Percentiles rank a stretch among this genome's conserved stretches.
These are phyloP conservation scores for Epizoanthus ramosus DNA, from an alignment of 92 coral and sea anemone species.

Conservation along the genomic window DNA sequence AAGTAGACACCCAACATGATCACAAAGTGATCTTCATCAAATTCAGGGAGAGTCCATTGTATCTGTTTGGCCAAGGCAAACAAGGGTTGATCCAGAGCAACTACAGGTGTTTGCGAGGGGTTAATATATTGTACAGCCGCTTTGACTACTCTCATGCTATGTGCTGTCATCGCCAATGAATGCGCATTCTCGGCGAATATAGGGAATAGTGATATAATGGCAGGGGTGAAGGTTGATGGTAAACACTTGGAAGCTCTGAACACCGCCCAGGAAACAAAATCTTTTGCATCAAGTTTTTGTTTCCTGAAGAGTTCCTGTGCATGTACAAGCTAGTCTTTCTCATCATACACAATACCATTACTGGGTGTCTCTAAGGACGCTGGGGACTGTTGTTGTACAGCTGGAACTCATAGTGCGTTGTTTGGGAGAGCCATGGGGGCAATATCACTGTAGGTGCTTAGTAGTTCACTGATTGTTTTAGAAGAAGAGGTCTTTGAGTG, in stretches of 20 bases:
- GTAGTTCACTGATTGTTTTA: constrained; percentile 26
- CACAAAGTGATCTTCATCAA: too few species aligned
- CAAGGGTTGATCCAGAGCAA: too few species aligned
- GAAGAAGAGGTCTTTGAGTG: constrained; percentile 18
- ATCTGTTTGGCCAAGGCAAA: constrained; percentile 53
- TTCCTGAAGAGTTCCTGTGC: constrained; percentile 13
- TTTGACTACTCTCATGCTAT: constrained; percentile 19
- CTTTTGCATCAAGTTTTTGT: constrained; percentile 23
- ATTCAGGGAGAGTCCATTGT: constrained; percentile 56
- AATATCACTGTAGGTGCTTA: constrained; percentile 18
- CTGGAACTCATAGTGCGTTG: background rate
- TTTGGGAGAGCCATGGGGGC: constrained; percentile 20
- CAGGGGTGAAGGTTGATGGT: constrained; percentile 49
- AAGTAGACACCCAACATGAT: too few species aligned
- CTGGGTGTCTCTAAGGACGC: background rate
- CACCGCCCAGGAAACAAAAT: constrained; percentile 53
- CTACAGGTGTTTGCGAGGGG: too few species aligned
- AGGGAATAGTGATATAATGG: constrained; percentile 54
- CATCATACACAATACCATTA: constrained; percentile 10
- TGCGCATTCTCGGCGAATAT: constrained; percentile 63
- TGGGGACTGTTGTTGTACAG: constrained; percentile 12
- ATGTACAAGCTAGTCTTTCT: constrained; percentile 23
- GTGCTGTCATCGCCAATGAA: constrained; percentile 54
- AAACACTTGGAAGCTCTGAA: constrained; percentile 55
- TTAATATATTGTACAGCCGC: constrained; percentile 44